Evolutionary conservation across 1,140 invertebrate species (phyloP).

Genomic region (Drosophila baimaii): DNA sequence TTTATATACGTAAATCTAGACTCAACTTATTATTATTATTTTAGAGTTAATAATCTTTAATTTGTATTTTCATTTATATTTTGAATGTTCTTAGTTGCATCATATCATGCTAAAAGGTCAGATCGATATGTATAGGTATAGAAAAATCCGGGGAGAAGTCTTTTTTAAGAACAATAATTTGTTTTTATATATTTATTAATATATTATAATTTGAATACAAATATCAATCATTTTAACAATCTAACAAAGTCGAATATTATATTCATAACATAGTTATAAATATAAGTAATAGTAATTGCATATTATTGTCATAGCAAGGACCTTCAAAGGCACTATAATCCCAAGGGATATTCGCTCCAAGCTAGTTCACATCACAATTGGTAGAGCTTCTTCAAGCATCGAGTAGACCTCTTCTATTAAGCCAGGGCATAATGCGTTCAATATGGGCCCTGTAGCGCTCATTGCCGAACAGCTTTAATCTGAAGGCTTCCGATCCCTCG

Average conservation of each 20-base stretch:
- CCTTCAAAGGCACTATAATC: background rate
- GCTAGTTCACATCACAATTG: background rate
- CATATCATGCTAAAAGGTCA: no score
- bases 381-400: conserved; percentile 10
- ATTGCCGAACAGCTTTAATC: conserved; percentile 15
- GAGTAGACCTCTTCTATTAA: conserved; percentile 48
- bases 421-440: conserved; percentile 51
- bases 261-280: background rate
- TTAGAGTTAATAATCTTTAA: no score
- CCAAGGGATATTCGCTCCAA: no score
- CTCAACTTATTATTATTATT: no score
- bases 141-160: no score
- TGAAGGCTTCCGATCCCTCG: conserved; percentile 14
- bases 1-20: no score
- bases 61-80: no score
- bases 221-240: background rate
- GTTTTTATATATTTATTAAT: no score
- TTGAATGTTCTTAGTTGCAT: no score
- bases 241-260: background rate
- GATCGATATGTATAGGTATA: no score
- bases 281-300: background rate
- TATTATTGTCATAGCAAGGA: background rate
- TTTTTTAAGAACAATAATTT: no score
- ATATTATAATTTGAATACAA: background rate
- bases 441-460: conserved; percentile 45